phyloP scores from a whole-genome alignment of 2,797 vertebrate genomes.

The Pitangus sulphuratus region DNA sequence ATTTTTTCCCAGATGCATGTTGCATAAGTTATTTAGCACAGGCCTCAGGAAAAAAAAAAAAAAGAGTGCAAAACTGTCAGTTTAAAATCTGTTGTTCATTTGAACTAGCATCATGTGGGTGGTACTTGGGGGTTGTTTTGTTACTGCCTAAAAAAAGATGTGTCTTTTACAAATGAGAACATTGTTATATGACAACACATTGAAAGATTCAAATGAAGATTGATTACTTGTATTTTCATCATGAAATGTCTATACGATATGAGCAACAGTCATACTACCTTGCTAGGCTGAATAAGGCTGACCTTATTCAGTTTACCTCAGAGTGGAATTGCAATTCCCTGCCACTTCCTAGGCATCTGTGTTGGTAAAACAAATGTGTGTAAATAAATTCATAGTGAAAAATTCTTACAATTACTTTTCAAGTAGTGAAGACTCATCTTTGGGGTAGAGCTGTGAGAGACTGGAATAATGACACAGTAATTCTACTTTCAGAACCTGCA shows the following conservation, averaged over 20 bases:
- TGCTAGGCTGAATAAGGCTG: not conserved
- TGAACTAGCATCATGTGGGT: not conserved
- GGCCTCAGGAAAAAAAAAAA: not conserved
- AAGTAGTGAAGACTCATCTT: not conserved
- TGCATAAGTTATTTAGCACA: not conserved
- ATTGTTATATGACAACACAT: not conserved
- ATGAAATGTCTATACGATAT: not conserved
- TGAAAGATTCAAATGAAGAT: not conserved
- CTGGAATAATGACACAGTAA: not conserved
- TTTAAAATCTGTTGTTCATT: constrained; percentile 24
- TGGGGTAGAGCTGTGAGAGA: not conserved
- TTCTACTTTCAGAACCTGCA: not conserved
- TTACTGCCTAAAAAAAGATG: not conserved
- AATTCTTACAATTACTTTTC: not conserved
- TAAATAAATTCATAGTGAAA: not conserved
- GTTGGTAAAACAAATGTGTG: not conserved
- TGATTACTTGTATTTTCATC: not conserved
- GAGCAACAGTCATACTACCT: not conserved
- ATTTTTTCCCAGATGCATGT: not conserved
- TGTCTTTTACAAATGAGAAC: not conserved
- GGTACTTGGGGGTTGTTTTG: not conserved
- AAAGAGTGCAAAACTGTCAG: not conserved
- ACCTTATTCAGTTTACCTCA: not conserved
- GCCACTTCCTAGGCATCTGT: not conserved
- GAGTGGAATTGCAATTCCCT: not conserved